Conservation (phyloP, 2,888 invertebrate genomes). For the Frankliniella intonsa region DNA sequence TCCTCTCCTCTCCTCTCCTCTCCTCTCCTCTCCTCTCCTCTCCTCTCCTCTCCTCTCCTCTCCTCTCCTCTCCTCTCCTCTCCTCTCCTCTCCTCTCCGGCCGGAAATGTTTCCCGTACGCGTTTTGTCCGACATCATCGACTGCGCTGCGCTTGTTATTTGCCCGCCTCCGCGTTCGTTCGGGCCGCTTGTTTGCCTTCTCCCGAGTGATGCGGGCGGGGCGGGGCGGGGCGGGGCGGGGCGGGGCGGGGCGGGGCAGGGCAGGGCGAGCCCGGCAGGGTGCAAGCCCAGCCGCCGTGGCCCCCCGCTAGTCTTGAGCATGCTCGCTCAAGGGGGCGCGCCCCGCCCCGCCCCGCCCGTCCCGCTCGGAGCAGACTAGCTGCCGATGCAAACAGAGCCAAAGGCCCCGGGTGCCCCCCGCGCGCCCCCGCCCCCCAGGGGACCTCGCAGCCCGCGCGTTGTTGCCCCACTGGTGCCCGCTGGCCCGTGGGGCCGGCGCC, state of each 20-base stretch:
- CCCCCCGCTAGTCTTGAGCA: too few species aligned
- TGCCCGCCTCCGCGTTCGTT: too few species aligned
- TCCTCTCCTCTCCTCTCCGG: not conserved
- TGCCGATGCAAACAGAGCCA: not conserved
- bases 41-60: not conserved
- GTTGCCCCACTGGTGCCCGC: too few species aligned
- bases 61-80: not conserved
- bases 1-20: slow-evolving; percentile 1
- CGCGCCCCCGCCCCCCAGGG: not conserved
- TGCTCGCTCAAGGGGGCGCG: not conserved
- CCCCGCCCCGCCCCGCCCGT: not conserved
- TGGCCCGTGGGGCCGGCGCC: not conserved
- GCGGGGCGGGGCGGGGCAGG: not conserved
- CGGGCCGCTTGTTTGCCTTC: too few species aligned
- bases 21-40: slow-evolving; percentile 1
- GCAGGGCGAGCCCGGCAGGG: not conserved
- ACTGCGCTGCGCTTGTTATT: too few species aligned
- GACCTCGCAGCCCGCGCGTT: too few species aligned
- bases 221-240: not conserved
- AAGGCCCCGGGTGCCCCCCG: not conserved
- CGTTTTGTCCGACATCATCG: too few species aligned
- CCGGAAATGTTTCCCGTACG: too few species aligned
- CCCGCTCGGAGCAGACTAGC: not conserved
- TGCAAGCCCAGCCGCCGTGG: not conserved
- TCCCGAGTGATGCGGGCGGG: too few species aligned